phyloP scores from a whole-genome alignment of 2,888 invertebrate genomes.

The Hirtodrosophila alboralis region DNA sequence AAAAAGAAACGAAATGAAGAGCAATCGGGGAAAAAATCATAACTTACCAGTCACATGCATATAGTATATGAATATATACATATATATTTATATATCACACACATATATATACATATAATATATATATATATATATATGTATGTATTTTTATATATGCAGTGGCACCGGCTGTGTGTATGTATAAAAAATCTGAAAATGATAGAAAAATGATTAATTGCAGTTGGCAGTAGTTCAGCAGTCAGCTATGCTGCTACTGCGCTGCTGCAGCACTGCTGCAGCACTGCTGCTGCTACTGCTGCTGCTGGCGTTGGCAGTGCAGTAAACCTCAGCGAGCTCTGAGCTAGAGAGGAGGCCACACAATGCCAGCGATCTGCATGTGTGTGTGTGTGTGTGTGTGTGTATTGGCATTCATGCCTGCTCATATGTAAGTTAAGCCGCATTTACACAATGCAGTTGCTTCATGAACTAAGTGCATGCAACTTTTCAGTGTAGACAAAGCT shows the following conservation, averaged over 20 bases:
- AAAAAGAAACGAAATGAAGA: too few relatives aligned
- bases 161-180: conserved; percentile 55
- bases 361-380: conserved; percentile 32
- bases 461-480: too few relatives aligned
- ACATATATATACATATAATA: conserved; percentile 13
- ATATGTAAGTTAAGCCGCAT: not conserved
- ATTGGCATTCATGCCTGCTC: conserved; percentile 47
- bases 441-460: too few relatives aligned
- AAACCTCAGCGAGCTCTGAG: conserved; percentile 46
- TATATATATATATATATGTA: conserved; percentile 4
- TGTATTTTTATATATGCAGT: conserved; percentile 7
- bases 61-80: conserved; percentile 8
- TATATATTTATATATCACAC: conserved; percentile 11
- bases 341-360: conserved; percentile 43
- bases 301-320: conserved; percentile 46
- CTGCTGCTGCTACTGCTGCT: conserved; percentile 36
- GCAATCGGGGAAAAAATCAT: conserved; percentile 51
- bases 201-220: conserved; percentile 82
- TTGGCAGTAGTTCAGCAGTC: conserved; percentile 80
- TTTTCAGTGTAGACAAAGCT: too few relatives aligned
- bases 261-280: conserved; percentile 32
- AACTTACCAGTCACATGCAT: conserved; percentile 48
- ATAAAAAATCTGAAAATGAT: conserved; percentile 81
- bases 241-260: conserved; percentile 55
- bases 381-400: conserved; percentile 27